A percentile compares a stretch with the other conserved stretches of the same genome.
Evolutionary conservation across 2,113 vertebrate genomes (phyloP).

Genomic region (Marcusenius ussheri): DNA sequence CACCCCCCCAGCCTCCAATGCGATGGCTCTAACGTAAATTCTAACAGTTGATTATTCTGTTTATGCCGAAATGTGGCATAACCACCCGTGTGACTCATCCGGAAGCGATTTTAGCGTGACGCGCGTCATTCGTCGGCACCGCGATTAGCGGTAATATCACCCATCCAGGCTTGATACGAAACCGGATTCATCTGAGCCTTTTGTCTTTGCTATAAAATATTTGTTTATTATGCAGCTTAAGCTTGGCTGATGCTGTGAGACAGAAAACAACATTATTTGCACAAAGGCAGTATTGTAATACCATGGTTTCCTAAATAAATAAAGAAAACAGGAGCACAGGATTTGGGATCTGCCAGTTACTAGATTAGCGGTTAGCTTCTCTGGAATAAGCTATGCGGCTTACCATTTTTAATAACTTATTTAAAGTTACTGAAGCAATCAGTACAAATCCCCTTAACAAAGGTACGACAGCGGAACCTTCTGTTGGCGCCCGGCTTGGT

Average conservation of each 20-base stretch:
- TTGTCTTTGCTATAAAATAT: neutral
- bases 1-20: neutral
- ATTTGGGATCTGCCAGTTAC: constrained; percentile 5
- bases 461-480: neutral
- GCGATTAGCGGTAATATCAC: neutral
- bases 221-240: neutral
- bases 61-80: neutral
- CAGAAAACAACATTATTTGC: neutral
- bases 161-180: neutral
- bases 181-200: neutral
- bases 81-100: neutral
- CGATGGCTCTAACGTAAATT: neutral
- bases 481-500: neutral
- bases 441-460: neutral
- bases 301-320: neutral
- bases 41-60: neutral
- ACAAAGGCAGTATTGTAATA: neutral
- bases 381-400: neutral
- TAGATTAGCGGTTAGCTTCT: neutral
- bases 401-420: constrained; percentile 8
- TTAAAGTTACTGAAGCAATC: constrained; percentile 8
- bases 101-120: neutral
- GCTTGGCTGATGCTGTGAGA: neutral
- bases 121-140: neutral
- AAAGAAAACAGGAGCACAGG: neutral